phyloP scores from a whole-genome alignment of 2,797 vertebrate genomes.

The Phoebastria nigripes region DNA sequence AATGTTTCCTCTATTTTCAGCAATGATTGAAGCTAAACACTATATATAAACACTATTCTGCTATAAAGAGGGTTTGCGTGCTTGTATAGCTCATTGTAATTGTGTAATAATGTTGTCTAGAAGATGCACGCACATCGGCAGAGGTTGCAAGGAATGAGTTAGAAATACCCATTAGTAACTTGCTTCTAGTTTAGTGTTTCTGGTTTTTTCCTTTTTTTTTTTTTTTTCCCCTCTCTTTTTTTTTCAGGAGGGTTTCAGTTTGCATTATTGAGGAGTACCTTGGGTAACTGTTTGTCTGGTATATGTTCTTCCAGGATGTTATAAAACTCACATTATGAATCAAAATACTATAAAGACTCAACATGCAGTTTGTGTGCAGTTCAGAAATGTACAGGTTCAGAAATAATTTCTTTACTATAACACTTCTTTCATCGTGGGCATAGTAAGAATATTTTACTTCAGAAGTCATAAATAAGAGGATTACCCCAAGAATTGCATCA shows the following conservation, averaged over 20 bases:
- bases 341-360: neutral
- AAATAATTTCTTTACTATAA: neutral
- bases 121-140: neutral
- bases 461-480: neutral
- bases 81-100: neutral
- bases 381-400: neutral
- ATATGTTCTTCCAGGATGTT: neutral
- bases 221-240: neutral
- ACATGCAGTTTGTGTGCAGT: neutral
- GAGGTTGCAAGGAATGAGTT: neutral
- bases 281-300: neutral
- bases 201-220: neutral
- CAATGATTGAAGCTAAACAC: neutral
- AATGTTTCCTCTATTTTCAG: neutral
- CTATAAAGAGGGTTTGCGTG: neutral
- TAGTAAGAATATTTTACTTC: neutral
- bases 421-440: neutral
- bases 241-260: neutral
- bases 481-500: accelerated
- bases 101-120: neutral
- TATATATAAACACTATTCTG: neutral
- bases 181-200: neutral
- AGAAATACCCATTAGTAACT: neutral
- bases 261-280: neutral
- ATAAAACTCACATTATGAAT: neutral